Percentiles rank a stretch among this genome's conserved stretches.
phyloP scores from a whole-genome alignment of 2,888 invertebrate genomes.

The Ectropis crepuscularia region DNA sequence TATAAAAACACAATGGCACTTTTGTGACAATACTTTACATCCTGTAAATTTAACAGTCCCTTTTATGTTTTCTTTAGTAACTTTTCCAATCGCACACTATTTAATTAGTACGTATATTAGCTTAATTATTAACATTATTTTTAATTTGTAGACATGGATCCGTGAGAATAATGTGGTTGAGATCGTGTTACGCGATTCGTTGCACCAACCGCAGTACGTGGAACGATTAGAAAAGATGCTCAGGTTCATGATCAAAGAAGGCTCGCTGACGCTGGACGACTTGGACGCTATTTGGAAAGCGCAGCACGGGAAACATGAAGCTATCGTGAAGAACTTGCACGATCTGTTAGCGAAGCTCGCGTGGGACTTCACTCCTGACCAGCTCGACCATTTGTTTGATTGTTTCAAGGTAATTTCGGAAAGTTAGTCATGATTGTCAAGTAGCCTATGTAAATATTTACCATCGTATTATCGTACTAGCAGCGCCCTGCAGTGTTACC shows the following conservation, averaged over 20 bases:
- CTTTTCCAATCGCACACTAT: background rate
- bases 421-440: background rate
- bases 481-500: too few relatives aligned
- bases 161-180: slow-evolving; percentile 97
- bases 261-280: slow-evolving; percentile 94
- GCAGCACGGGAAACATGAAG: slow-evolving; percentile 98
- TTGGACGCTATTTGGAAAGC: slow-evolving; percentile 98
- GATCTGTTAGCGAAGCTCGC: slow-evolving; percentile 98
- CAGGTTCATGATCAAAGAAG: slow-evolving; percentile 97
- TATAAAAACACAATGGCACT: too few relatives aligned
- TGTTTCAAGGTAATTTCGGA: slow-evolving; percentile 92
- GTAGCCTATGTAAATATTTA: too few relatives aligned
- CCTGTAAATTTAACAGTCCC: too few relatives aligned
- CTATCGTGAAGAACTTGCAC: slow-evolving; percentile 98
- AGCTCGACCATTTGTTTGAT: slow-evolving; percentile 98
- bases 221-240: slow-evolving; percentile 99
- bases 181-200: slow-evolving; percentile 96
- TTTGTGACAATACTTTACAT: too few relatives aligned
- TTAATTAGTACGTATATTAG: background rate
- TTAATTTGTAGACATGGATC: slow-evolving; percentile 92
- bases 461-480: too few relatives aligned
- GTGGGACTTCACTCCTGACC: slow-evolving; percentile 99
- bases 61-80: too few relatives aligned
- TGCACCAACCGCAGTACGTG: slow-evolving; percentile 99
- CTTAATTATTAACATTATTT: background rate